Evolutionary conservation across 2,113 vertebrate genomes (phyloP).

Genomic region (Cisticola juncidis): DNA sequence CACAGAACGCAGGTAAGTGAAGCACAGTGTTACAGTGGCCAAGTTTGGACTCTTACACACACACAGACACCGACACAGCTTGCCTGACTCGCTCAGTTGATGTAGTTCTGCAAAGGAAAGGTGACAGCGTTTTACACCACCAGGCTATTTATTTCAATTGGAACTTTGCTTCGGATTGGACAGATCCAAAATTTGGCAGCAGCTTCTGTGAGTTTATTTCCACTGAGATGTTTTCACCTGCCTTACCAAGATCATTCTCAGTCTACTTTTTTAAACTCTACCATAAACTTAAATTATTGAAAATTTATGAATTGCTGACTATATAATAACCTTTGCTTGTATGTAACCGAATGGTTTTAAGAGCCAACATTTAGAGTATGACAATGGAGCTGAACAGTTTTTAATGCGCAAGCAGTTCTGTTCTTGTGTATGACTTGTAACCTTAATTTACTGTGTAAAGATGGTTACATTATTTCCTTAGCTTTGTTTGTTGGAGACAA

Average conservation of each 20-base stretch:
- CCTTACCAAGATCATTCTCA: constrained; percentile 91
- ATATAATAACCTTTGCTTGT: constrained; percentile 95
- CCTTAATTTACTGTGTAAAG: constrained; percentile 99
- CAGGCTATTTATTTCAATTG: constrained; percentile 58
- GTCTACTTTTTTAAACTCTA: constrained; percentile 86
- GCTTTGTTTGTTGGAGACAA: constrained; percentile 96
- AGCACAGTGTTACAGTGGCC: constrained; percentile 78
- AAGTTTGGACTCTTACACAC: constrained; percentile 67
- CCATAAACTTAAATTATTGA: constrained; percentile 96
- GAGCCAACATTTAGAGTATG: constrained; percentile 92
- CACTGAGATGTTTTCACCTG: constrained; percentile 88
- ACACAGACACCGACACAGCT: constrained; percentile 53
- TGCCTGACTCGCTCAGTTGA: constrained; percentile 73
- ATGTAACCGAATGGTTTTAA: constrained; percentile 92
- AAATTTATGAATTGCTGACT: constrained; percentile 91
- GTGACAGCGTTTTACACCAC: constrained; percentile 62
- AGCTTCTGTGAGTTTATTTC: constrained; percentile 75
- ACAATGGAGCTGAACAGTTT: constrained; percentile 92
- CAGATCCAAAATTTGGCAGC: constrained; percentile 68
- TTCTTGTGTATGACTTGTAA: constrained; percentile 99
- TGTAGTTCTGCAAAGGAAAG: constrained; percentile 64
- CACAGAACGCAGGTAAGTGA: constrained; percentile 76
- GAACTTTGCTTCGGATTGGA: constrained; percentile 64
- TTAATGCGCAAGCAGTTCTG: constrained; percentile 99
- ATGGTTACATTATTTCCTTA: constrained; percentile 99